phyloP scores from a whole-genome alignment of 2,888 invertebrate genomes.

The Hanleya hanleyi region DNA sequence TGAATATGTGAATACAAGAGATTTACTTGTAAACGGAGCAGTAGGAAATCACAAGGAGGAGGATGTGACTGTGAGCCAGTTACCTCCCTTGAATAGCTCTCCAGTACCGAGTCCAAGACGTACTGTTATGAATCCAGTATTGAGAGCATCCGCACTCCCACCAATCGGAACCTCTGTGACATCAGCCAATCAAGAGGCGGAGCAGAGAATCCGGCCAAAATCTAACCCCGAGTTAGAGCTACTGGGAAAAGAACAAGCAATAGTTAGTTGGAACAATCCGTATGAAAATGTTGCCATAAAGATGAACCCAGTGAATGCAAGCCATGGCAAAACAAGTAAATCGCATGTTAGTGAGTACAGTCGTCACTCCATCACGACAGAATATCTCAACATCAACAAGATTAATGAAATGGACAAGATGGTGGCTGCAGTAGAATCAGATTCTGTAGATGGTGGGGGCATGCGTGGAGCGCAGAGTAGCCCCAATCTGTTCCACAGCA shows the following conservation, averaged over 20 bases:
- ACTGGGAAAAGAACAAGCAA: background rate
- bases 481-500: background rate
- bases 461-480: background rate
- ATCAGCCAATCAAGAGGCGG: background rate
- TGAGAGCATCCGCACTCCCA: no score
- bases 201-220: background rate
- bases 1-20: background rate
- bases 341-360: no score
- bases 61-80: background rate
- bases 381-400: no score
- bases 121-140: no score
- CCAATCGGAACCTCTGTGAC: background rate
- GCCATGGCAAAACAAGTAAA: no score
- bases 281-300: constrained; percentile 1
- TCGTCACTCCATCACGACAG: no score
- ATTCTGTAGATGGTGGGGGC: background rate
- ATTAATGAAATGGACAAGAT: no score
- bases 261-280: background rate
- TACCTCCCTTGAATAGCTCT: background rate
- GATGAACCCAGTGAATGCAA: no score
- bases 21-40: background rate
- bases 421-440: no score
- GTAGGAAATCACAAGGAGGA: background rate
- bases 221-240: background rate
- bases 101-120: background rate